Evolutionary conservation across 1,140 invertebrate genomes (phyloP), one percentile per base, ranked within the genome.

Genomic region (Eueides isabella): DNA sequence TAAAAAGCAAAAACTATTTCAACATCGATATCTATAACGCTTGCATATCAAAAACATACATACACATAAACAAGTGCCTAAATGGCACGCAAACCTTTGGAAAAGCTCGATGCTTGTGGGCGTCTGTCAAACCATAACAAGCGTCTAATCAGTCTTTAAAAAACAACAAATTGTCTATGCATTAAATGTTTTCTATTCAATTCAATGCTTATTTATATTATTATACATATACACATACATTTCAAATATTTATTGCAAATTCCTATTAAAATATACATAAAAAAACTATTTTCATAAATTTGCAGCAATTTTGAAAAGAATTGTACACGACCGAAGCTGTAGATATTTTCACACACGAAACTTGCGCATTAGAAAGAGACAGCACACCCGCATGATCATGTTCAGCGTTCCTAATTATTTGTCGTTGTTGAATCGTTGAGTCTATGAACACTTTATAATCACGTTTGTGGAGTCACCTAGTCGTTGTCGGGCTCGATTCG

Each of bases 401-500:
- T 44, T 67, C 65, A 44, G 19, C 14, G 65, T 67, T 67, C 35
- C 16, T 67, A 38, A 67, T 28, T 41, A 44, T 67, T 67, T 67
- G 65, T 67, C 65, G 38, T 16, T 44, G 38, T 67, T 11, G 5
- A 9, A 41, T 66, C 33, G 5, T n/a, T 48, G n/a, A 33, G 33
- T 68, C 67, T 68, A 68, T 68, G 67, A 48, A 31, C 4, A 55
- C 28, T 55, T 66, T 66, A 28, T 41, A 66, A 66, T 66, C 28
- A 67, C 41, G 55, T 55, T 33, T 38, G 64, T 30, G 41, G 66
- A 81, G 77, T 87, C 83, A 85, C 82, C 48, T 55, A 55, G 48
- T 55, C 48, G 48, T 26, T 55, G 48, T 26, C 48, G 48, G 48
- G 48, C 48, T 55, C 84, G 83, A 85, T 82, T 85, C 82, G 79